Evolutionary conservation across 2,113 vertebrate genomes (phyloP), one percentile per base, ranked within the genome.

Genomic region (Platichthys flesus): DNA sequence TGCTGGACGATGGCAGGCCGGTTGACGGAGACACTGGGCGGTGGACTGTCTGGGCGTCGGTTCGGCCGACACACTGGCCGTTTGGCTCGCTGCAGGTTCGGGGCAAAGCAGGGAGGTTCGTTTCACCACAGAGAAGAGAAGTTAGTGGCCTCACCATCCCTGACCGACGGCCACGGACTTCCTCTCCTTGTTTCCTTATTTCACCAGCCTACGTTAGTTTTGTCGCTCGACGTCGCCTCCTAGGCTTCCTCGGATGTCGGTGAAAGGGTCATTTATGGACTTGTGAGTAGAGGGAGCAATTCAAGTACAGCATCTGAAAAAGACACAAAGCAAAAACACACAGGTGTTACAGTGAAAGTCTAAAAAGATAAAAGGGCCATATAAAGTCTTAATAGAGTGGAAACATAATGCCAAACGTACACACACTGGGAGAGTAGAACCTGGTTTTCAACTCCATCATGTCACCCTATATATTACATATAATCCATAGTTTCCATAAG

Each of bases 61-160:
- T 59, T 68, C 66, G 84, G 71, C 79, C n/a, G 52, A n/a, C n/a
- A 9, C 21, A 24, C 20, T 14, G 21, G 7, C 81, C 74, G 78
- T 56, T 68, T 74, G 84, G 71, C 77, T 72, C 37, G 21, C 56
- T 79, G 70, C 71, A 71, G 69, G 76, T 26, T 65, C 12, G 28
- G 83, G 81, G 68, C 54, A 51, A 79, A 76, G 75, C 31, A 37
- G 77, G 49, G 58, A 72, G 56, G 68, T 80, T 80, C 10, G 81
- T 84, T 85, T 89, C 78, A 89, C 67, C 77, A 86, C 77, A 49
- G 40, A 79, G 72, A 81, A 74, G 49, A 90, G 79, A 59, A 49
- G 60, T 85, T 77, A 63, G 76, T 83, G 79, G 67, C 90, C 84
- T 94, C 90, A 94, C 91, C 94, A 95, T 95, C 88, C 89, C 94